Evolutionary conservation across 2,888 invertebrate species (phyloP).

Genomic region (Habrosyne pyritoides): DNA sequence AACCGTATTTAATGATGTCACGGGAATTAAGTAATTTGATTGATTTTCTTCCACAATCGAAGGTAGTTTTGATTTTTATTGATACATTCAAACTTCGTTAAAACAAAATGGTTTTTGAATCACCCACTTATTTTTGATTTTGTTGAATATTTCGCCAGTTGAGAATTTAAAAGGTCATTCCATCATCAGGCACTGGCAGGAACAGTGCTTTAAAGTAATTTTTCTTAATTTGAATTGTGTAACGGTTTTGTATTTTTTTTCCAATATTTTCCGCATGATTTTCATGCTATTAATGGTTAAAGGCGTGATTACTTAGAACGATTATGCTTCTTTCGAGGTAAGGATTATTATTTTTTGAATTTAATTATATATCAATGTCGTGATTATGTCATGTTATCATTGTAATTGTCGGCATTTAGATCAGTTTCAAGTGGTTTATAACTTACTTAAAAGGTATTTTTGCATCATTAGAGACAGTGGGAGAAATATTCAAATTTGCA

Average conservation of each 20-base stretch:
- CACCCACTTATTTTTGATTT: slow-evolving; percentile 40
- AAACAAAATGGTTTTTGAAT: slow-evolving; percentile 2
- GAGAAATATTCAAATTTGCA: background rate
- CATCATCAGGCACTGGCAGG: slow-evolving; percentile 58
- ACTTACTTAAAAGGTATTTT: background rate
- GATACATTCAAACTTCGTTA: background rate
- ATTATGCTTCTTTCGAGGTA: slow-evolving; percentile 68
- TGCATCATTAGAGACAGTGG: too few relatives aligned
- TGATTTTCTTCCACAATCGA: too few relatives aligned
- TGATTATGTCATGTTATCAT: background rate
- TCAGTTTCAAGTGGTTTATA: background rate
- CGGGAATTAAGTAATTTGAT: too few relatives aligned
- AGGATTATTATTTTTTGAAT: slow-evolving; percentile 30
- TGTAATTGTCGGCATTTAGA: background rate
- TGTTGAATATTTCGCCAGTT: slow-evolving; percentile 22
- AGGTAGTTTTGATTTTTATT: background rate
- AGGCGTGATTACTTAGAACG: slow-evolving; percentile 35
- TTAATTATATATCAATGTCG: background rate
- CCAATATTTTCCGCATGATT: slow-evolving; percentile 28
- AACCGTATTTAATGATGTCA: too few relatives aligned
- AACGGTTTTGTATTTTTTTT: slow-evolving; percentile 38
- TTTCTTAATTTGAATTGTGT: slow-evolving; percentile 34
- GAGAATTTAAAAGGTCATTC: slow-evolving; percentile 58
- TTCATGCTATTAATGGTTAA: slow-evolving; percentile 46
- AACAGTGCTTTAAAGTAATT: slow-evolving; percentile 42